phyloP scores from a whole-genome alignment of 1,140 invertebrate genomes.

The Leptinotarsa undecemlineata region DNA sequence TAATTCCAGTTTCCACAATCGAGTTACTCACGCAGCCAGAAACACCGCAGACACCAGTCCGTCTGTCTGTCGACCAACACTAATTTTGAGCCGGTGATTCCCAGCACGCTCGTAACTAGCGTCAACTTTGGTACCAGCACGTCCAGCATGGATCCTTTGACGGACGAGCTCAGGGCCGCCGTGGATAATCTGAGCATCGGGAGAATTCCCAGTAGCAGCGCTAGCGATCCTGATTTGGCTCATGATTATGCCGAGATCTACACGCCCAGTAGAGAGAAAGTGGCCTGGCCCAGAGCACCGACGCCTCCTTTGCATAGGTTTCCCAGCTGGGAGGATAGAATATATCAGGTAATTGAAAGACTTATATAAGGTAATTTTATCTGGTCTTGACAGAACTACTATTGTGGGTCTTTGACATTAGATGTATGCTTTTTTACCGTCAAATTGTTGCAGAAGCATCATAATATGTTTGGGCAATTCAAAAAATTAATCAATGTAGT shows the following conservation, averaged over 20 bases:
- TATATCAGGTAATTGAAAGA: conserved; percentile 70
- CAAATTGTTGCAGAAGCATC: too few relatives aligned
- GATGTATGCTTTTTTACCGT: too few relatives aligned
- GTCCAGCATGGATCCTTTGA: conserved; percentile 59
- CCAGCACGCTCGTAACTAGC: conserved; percentile 55
- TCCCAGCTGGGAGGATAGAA: conserved; percentile 92
- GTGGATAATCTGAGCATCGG: conserved; percentile 61
- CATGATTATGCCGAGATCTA: conserved; percentile 94
- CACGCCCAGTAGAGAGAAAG: conserved; percentile 82
- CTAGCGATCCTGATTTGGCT: conserved; percentile 71
- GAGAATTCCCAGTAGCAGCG: conserved; percentile 56
- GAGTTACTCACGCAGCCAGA: conserved; percentile 36
- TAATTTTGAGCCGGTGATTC: conserved; percentile 53
- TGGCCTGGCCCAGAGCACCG: conserved; percentile 67
- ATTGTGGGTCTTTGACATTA: too few relatives aligned
- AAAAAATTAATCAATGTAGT: too few relatives aligned
- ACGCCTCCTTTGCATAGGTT: conserved; percentile 87
- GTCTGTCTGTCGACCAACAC: conserved; percentile 50
- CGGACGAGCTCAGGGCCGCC: conserved; percentile 60
- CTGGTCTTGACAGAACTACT: too few relatives aligned
- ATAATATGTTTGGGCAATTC: too few relatives aligned
- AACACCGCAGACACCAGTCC: conserved; percentile 65
- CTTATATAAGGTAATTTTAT: neutral
- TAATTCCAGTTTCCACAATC: conserved; percentile 31
- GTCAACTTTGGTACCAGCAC: conserved; percentile 52